Evolutionary conservation across 2,888 invertebrate species (phyloP), one percentile per base, ranked within the genome.

Genomic region (Carpatolechia fugitivella): DNA sequence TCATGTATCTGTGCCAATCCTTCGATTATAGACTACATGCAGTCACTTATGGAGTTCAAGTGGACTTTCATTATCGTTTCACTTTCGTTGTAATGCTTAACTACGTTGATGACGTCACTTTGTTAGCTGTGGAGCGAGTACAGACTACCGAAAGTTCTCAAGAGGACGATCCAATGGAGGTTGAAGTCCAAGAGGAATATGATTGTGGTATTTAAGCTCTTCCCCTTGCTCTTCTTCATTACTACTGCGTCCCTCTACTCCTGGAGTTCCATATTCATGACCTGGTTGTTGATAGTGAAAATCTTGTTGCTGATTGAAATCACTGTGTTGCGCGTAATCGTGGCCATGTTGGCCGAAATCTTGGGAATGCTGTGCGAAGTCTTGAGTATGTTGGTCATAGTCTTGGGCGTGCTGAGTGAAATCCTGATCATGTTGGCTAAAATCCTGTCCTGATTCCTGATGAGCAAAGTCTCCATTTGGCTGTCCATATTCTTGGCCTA

Each of bases 121-220:
- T 10, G 10, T n/a, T 10, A n/a, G 33, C 33, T 33, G 10, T 8
- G 5, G 8, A 30, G 30, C 30, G n/a, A 11, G 4, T 33, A 33
- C 3, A 44, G 44, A 61, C 70, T 85, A 89, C 64, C 76, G 80
- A 72, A 90, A 90, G 63, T 88, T 77, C 41, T 89, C 90, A n/a
- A 86, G 77, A 4, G 89, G 85, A 33, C 86, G 75, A 62, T 89
- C 85, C 35, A 87, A 75, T 3, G 90, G 90, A n/a, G 79, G 83
- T 69, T 89, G 88, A 30, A 88, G 75, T 6, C 81, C 83, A 13
- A 86, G 71, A 0, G 90, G 90, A 57, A 90, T 88, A 68, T 90
- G 90, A 62, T 90, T 88, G 62, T 84, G 85, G 64, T 68, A 90
- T 48, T 33, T 40, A 14, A 72, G 70, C 60, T 82, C 81, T 18